A percentile compares a stretch with the other conserved stretches of the same genome.
phyloP scores from a whole-genome alignment of 2,113 vertebrate genomes.

The Lathamus discolor region DNA sequence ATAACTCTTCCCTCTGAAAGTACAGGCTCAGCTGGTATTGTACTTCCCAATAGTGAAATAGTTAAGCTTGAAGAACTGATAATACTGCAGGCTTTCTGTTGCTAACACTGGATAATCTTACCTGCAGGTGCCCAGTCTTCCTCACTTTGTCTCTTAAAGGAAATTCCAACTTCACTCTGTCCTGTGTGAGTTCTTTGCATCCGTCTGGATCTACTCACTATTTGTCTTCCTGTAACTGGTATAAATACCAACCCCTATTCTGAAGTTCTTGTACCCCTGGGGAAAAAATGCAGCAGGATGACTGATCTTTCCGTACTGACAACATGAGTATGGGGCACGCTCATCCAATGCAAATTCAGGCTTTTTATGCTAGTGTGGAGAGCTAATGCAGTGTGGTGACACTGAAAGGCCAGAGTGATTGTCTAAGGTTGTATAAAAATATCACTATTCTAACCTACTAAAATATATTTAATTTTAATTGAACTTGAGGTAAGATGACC shows the following conservation, averaged over 20 bases:
- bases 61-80: not conserved
- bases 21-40: not conserved
- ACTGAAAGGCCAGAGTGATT: slow-evolving; percentile 14
- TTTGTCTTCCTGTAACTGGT: not conserved
- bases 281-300: not conserved
- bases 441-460: not conserved
- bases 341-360: not conserved
- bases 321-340: not conserved
- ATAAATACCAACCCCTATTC: not conserved
- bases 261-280: not conserved
- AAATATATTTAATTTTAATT: not conserved
- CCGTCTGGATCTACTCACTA: not conserved
- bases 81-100: not conserved
- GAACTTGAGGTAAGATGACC: slow-evolving; percentile 23
- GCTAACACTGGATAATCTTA: not conserved
- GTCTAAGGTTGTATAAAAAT: slow-evolving; percentile 41
- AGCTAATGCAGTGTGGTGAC: not conserved
- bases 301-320: not conserved
- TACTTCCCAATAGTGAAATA: not conserved
- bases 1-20: not conserved
- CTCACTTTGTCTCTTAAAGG: not conserved
- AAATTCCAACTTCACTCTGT: not conserved
- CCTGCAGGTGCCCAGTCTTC: not conserved
- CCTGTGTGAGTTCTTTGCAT: not conserved
- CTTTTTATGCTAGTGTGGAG: not conserved